A percentile compares a stretch with the other conserved stretches of the same genome.
These are phyloP conservation scores for Odontocolon sp. DNA, from an alignment of 2,888 invertebrate species.

Conservation along the genomic window DNA sequence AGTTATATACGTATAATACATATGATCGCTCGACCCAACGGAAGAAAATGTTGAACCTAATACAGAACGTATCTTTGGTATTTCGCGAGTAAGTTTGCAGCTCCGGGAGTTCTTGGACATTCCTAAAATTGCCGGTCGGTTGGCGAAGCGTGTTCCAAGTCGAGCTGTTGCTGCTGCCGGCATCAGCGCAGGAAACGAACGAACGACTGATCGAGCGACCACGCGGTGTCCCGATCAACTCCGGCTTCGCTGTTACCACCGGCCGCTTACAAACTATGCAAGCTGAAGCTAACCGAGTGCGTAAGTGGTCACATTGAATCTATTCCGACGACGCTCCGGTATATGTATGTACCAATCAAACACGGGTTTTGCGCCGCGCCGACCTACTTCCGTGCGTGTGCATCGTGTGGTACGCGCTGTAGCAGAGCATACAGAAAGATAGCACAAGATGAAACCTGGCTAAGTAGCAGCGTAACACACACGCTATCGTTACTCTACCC, in stretches of 20 bases:
- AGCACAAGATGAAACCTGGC: background rate
- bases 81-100: background rate
- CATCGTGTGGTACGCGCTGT: constrained; percentile 22
- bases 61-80: background rate
- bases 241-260: background rate
- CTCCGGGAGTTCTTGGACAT: background rate
- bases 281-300: constrained; percentile 2
- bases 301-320: constrained; percentile 48
- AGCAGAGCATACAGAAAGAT: background rate
- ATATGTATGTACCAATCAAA: constrained; percentile 26
- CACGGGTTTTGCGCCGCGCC: constrained; percentile 6
- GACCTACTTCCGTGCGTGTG: constrained; percentile 50
- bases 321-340: constrained; percentile 39
- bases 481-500: constrained; percentile 28
- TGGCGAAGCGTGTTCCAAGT: background rate
- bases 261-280: constrained; percentile 18
- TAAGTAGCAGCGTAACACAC: no score
- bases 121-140: background rate
- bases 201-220: constrained; percentile 7
- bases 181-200: background rate
- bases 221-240: constrained; percentile 2
- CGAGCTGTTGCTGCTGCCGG: background rate
- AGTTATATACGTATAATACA: no score
- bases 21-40: no score
- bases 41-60: no score